phyloP scores from a whole-genome alignment of 1,140 invertebrate species.

The Calliphora vicina region DNA sequence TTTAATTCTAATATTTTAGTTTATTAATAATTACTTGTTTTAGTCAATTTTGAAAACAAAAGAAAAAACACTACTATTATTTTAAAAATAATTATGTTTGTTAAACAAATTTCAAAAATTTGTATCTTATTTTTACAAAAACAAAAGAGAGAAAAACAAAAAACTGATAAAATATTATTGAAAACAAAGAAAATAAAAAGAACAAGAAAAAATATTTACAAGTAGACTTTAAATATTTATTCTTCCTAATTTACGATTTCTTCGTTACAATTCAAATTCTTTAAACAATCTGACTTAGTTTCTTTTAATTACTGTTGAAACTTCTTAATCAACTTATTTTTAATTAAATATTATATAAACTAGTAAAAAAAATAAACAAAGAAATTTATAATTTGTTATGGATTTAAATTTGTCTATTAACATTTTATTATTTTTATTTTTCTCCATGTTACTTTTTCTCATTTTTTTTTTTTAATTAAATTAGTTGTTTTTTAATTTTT shows the following conservation, averaged over 20 bases:
- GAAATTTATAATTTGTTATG: neutral
- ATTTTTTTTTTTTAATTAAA: no score
- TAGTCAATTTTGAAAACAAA: conserved; percentile 14
- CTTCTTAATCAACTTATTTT: no score
- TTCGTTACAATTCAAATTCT: neutral
- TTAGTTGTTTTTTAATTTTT: no score
- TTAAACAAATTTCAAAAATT: conserved; percentile 23
- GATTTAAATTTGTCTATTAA: no score
- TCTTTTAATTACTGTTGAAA: no score
- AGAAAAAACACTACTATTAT: neutral
- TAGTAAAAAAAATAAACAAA: neutral
- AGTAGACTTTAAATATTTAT: neutral
- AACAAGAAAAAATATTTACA: neutral
- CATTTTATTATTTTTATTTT: no score
- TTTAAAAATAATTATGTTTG: conserved; percentile 31
- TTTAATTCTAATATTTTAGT: conserved; percentile 24
- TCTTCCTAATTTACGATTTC: neutral
- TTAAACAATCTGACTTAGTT: no score
- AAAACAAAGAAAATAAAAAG: neutral
- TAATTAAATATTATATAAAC: no score
- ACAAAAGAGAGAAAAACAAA: neutral
- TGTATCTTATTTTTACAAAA: conserved; percentile 28
- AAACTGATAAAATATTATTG: neutral
- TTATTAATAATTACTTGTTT: conserved; percentile 20
- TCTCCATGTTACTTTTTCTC: no score